Percentiles rank a stretch among this genome's conserved stretches.
Conservation (phyloP, 1,140 invertebrate species). For the Drosophila micromelanica region DNA sequence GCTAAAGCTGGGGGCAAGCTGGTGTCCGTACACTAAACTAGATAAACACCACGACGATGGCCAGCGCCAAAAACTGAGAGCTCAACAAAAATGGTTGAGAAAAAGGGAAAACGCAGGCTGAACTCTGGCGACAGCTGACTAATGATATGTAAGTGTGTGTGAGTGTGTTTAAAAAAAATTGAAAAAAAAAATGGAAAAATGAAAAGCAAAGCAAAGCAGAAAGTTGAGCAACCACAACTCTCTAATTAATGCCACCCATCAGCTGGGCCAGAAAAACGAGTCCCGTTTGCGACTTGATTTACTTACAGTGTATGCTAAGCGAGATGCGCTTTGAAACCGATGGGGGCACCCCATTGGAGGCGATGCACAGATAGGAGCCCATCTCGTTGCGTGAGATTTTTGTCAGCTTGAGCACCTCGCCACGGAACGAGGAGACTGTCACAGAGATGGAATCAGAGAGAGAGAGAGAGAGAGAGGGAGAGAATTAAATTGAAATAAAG, state of each 20-base stretch:
- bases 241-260: slow-evolving; percentile 68
- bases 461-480: slow-evolving; percentile 21
- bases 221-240: slow-evolving; percentile 69
- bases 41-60: slow-evolving; percentile 65
- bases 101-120: slow-evolving; percentile 25
- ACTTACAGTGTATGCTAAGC: slow-evolving; percentile 94
- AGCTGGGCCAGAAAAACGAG: not conserved
- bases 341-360: slow-evolving; percentile 92
- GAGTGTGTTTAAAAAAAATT: slow-evolving; percentile 9
- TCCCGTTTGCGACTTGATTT: slow-evolving; percentile 28
- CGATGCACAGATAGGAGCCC: slow-evolving; percentile 94
- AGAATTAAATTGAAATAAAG: not conserved
- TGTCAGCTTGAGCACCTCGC: slow-evolving; percentile 90
- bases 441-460: slow-evolving; percentile 41
- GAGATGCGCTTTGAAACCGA: slow-evolving; percentile 93
- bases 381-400: slow-evolving; percentile 94
- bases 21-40: slow-evolving; percentile 52
- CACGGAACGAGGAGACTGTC: slow-evolving; percentile 87
- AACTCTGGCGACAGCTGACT: slow-evolving; percentile 44
- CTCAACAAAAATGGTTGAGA: slow-evolving; percentile 18
- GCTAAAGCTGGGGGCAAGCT: slow-evolving; percentile 21
- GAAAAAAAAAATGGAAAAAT: not conserved
- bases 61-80: slow-evolving; percentile 52
- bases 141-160: slow-evolving; percentile 41
- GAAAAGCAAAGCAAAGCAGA: slow-evolving; percentile 1